Evolutionary conservation across 2,113 vertebrate species (phyloP), one percentile per base, ranked within the genome.

Genomic region (Hippocampus barbouri): DNA sequence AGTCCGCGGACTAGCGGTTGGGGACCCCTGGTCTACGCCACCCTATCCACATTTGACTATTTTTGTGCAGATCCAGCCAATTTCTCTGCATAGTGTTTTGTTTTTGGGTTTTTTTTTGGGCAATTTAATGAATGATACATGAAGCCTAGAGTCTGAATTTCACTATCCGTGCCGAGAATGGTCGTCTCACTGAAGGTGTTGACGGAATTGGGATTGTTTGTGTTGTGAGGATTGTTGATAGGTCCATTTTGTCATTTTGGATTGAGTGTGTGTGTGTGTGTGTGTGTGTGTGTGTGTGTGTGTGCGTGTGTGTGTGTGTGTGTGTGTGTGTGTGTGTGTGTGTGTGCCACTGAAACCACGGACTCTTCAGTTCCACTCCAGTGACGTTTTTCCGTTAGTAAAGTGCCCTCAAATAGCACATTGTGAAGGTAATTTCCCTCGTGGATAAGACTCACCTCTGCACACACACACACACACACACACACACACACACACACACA

Each of bases 401-500:
- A 86, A 88, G 80, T 81, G 74, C 79, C 72, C 75, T 85, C 81
- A 80, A 77, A 61, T 79, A 77, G 70, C 71, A 75, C 71, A 84
- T 84, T 88, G 69, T 80, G 63, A 34, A 72, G 76, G 79, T 86
- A 85, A 89, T 87, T 84, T 87, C 85, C 83, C 82, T 21, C 21
- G 76, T 20, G 83, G 85, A 80, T 62, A 75, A n/a, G 18, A 75
- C 74, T 84, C 70, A 70, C 60, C 70, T 72, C 53, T 51, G 25
- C 30, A 49, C 51, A 57, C 53, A n/a, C 66, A 64, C 65, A 71
- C 59, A 57, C 61, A 60, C 61, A n/a, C 60, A 27, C 27, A 21
- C 30, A 47, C 45, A 61, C 51, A 20, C 66, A 66, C 65, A 69
- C 62, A 56, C 61, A 54, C 61, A n/a, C 66, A 21, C 30, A 53